Evolutionary conservation across 2,113 vertebrate genomes (phyloP).

Genomic region (Bos javanicus): DNA sequence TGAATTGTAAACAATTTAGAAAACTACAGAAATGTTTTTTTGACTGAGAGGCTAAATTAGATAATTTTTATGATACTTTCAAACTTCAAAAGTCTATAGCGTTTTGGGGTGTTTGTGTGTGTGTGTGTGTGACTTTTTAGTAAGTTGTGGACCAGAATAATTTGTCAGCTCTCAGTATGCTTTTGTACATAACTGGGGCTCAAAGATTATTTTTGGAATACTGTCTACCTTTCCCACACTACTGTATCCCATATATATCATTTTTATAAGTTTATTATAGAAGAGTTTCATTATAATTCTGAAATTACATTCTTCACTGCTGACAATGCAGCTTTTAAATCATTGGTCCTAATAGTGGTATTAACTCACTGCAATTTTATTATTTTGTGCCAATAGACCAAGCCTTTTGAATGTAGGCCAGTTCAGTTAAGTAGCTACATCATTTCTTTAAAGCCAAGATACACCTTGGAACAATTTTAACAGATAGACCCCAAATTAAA

Average conservation of each 20-base stretch:
- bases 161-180: not conserved
- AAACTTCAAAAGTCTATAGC: not conserved
- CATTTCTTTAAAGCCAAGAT: constrained; percentile 31
- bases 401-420: constrained; percentile 6
- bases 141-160: not conserved
- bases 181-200: not conserved
- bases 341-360: constrained; percentile 13
- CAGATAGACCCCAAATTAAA: not conserved
- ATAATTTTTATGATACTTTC: not conserved
- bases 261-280: constrained; percentile 30
- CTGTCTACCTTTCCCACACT: not conserved
- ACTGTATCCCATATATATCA: not conserved
- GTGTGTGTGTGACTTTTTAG: not conserved
- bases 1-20: not conserved
- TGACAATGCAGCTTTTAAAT: constrained; percentile 29
- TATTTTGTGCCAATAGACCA: constrained; percentile 4
- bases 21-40: not conserved
- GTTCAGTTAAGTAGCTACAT: not conserved
- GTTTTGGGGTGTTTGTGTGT: not conserved
- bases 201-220: not conserved
- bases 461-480: not conserved
- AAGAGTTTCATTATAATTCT: constrained; percentile 29
- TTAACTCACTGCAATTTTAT: constrained; percentile 39
- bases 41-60: not conserved
- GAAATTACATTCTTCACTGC: constrained; percentile 31